Base-by-base conservation (phyloP, 2,888 invertebrate species). In the Amphipoea oculea region DNA sequence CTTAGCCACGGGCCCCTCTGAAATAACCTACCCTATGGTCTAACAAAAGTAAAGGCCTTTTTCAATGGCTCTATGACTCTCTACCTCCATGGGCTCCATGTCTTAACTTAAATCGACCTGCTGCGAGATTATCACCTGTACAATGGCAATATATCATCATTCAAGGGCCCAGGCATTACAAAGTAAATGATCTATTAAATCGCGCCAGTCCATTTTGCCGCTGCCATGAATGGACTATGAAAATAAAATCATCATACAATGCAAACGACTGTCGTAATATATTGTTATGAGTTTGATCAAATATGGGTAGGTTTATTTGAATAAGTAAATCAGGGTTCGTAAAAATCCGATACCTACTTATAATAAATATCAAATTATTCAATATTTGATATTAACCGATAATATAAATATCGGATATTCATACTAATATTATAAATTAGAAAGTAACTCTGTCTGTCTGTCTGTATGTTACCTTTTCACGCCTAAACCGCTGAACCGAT, bases 161-260 rank as follows among this genome's bases (percentile, higher is more conserved):
- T 71, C 51, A 78, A 67, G 69, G 71, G 5, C 70, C 42, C 40
- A 40, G n/a, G 63, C 68, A 23, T 68, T 76, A 75, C 65, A 80
- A 78, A 73, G 62, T 79, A 88, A 86, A 87, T 69, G 73, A 66
- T 72, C 70, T 69, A 84, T 81, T 79, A 82, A 78, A 66, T 78
- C 45, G 17, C 62, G 45, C 12, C 67, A 17, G 17, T 45, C 65
- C 29, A 45, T 66, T 73, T 12, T 60, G 1, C 23, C 23, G 82
- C 11, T 5, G 36, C 76, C 54, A 70, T 86, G 81, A 75, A 84
- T 76, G 42, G 69, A 29, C 71, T 76, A 71, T 79, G 45, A 72
- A 75, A 82, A 83, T 78, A 87, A 78, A 87, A 73, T 77, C 81
- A 77, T 71, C 73, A 75, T 75, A 87, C 84, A 88, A 88, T 78